These are phyloP conservation scores for Acanthococcus lagerstroemiae DNA, from an alignment of 2,888 invertebrate genomes.

Conservation along the genomic window DNA sequence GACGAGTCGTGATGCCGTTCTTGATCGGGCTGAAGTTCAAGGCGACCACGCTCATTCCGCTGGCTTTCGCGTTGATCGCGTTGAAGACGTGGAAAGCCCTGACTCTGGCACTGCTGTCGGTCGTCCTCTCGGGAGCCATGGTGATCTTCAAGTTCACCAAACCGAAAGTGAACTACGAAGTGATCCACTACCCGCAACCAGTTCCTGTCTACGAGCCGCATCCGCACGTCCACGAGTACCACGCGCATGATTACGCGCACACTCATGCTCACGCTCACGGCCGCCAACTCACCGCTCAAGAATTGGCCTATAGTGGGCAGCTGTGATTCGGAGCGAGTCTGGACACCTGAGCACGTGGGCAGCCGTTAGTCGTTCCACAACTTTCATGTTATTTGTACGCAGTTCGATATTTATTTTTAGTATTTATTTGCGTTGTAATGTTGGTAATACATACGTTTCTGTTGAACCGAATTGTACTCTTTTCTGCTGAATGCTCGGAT, in stretches of 20 bases:
- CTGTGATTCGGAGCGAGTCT: background rate
- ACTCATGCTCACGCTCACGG: conserved; percentile 15
- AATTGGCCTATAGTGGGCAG: conserved; percentile 19
- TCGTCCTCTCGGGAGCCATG: conserved; percentile 75
- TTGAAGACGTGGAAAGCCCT: conserved; percentile 83
- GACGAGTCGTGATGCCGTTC: conserved; percentile 76
- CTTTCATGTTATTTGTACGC: too few species aligned
- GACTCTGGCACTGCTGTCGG: conserved; percentile 69
- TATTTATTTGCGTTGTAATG: too few species aligned
- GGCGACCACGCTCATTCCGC: conserved; percentile 69
- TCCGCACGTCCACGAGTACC: conserved; percentile 40
- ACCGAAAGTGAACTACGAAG: conserved; percentile 80
- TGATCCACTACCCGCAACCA: conserved; percentile 51
- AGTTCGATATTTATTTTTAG: too few species aligned
- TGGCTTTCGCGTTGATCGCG: conserved; percentile 71
- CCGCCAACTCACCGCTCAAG: conserved; percentile 18
- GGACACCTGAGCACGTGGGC: too few species aligned
- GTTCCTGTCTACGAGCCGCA: conserved; percentile 34
- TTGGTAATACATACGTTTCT: too few species aligned
- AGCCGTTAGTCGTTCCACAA: too few species aligned
- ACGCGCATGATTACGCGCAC: background rate
- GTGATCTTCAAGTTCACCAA: conserved; percentile 78
- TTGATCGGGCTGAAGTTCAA: conserved; percentile 76
- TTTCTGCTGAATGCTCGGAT: too few species aligned
- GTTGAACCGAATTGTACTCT: too few species aligned